phyloP scores from a whole-genome alignment of 2,113 vertebrate genomes.

The Irena cyanogastra region DNA sequence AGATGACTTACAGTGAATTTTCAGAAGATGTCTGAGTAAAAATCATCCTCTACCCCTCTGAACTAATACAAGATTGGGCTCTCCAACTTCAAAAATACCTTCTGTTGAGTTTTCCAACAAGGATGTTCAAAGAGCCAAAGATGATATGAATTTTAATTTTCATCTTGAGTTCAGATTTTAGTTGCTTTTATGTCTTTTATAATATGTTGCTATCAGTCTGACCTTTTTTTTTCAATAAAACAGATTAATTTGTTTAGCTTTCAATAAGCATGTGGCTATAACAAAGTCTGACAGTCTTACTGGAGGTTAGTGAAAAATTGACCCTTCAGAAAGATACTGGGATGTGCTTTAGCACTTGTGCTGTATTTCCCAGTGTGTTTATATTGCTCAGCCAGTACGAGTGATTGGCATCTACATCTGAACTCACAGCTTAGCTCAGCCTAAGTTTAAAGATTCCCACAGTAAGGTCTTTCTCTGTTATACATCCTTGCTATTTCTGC shows the following conservation, averaged over 20 bases:
- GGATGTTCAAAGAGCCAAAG: background rate
- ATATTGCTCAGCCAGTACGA: background rate
- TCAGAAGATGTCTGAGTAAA: background rate
- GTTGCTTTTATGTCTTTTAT: background rate
- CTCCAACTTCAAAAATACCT: background rate
- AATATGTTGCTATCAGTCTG: background rate
- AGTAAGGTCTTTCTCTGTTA: background rate
- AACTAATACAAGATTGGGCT: background rate
- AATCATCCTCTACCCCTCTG: rapidly evolving
- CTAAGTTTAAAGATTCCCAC: background rate
- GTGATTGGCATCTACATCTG: slow-evolving; percentile 21
- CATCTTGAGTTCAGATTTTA: background rate
- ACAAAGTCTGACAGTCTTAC: background rate
- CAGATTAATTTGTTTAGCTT: background rate
- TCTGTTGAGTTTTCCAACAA: background rate
- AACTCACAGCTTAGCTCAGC: slow-evolving; percentile 16
- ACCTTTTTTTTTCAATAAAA: background rate
- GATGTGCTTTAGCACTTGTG: background rate
- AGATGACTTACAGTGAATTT: background rate
- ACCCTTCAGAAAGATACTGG: background rate
- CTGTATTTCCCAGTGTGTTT: background rate
- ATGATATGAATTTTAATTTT: background rate
- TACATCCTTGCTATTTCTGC: background rate
- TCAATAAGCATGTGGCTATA: background rate
- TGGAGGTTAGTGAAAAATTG: background rate